Evolutionary conservation across 1,140 invertebrate species (phyloP), one percentile per base, ranked within the genome.

Genomic region (Drosophila micromelanica): DNA sequence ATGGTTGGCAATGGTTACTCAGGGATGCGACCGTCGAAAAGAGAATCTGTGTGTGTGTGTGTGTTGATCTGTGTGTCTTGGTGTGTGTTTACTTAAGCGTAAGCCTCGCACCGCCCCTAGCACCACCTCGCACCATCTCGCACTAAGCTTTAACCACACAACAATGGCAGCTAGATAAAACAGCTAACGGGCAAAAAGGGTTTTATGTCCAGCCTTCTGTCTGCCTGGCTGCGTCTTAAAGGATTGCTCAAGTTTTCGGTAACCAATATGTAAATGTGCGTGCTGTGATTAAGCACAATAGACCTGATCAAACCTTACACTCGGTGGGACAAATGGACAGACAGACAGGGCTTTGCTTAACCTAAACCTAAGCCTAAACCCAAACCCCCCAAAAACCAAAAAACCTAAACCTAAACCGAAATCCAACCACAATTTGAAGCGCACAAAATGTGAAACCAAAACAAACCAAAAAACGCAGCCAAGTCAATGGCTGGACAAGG

Each of bases 201-300:
- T 80, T 78, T 27, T 6, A 23, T 13, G 35, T 6, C 15, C 32
- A 7, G 51, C 13, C 20, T 20, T 12, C 23, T n/a, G 40, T 35
- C 27, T 27, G 64, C 48, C 60, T 55, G 65, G 46, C 12, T 59
- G 65, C 61, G 54, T 80, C 84, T 90, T 89, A 90, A 89, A 84
- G 84, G 84, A 89, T 89, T 89, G 82, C 82, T 84, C 84, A 89
- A 89, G 84, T 89, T 89, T 87, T 76, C 73, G 84, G 81, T 87
- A 89, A 89, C 84, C 84, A 89, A 89, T 89, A 89, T 89, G 84
- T 89, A 89, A 89, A 89, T 89, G 84, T 89, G 84, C 84, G 84
- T 89, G 84, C 87, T 89, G 84, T 89, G 84, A 89, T 89, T 89
- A 89, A 89, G 84, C 84, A 89, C 80, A 89, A 89, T 63, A 42